phyloP scores from a whole-genome alignment of 2,888 invertebrate species.

The Stenichneumon culpator region DNA sequence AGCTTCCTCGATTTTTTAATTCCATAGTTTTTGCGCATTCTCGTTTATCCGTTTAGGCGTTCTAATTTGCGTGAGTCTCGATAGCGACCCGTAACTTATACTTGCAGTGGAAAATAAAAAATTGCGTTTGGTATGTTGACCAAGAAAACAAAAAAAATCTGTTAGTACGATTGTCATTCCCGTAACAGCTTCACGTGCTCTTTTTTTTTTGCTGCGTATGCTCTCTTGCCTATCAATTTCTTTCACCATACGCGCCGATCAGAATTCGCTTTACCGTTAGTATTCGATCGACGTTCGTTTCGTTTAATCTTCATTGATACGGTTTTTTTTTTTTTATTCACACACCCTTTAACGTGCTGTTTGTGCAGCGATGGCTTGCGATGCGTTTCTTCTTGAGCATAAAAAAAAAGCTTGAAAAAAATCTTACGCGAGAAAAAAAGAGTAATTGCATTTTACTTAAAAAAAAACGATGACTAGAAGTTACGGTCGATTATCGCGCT shows the following conservation, averaged over 20 bases:
- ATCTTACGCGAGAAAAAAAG: not conserved
- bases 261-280: conserved; percentile 36
- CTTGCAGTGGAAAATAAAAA: conserved; percentile 34
- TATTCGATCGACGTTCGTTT: conserved; percentile 26
- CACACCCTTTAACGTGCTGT: conserved; percentile 28
- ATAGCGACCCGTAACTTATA: not conserved
- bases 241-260: conserved; percentile 35
- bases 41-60: conserved; percentile 34
- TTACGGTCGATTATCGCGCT: conserved; percentile 69
- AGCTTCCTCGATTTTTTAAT: conserved; percentile 58
- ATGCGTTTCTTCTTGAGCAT: conserved; percentile 36
- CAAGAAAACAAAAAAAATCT: conserved; percentile 15
- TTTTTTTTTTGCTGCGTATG: conserved; percentile 36
- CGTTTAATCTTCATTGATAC: conserved; percentile 21
- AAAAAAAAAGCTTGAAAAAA: conserved; percentile 5
- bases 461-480: conserved; percentile 48
- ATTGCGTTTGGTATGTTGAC: conserved; percentile 15
- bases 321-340: conserved; percentile 29
- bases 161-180: conserved; percentile 54
- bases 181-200: conserved; percentile 49
- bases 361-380: conserved; percentile 51
- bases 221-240: conserved; percentile 40
- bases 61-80: conserved; percentile 30
- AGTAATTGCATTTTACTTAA: conserved; percentile 55
- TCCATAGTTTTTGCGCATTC: conserved; percentile 44